A percentile compares a stretch with the other conserved stretches of the same genome.
These are phyloP conservation scores for Irena cyanogastra DNA, from an alignment of 2,113 vertebrate species.

Conservation along the genomic window DNA sequence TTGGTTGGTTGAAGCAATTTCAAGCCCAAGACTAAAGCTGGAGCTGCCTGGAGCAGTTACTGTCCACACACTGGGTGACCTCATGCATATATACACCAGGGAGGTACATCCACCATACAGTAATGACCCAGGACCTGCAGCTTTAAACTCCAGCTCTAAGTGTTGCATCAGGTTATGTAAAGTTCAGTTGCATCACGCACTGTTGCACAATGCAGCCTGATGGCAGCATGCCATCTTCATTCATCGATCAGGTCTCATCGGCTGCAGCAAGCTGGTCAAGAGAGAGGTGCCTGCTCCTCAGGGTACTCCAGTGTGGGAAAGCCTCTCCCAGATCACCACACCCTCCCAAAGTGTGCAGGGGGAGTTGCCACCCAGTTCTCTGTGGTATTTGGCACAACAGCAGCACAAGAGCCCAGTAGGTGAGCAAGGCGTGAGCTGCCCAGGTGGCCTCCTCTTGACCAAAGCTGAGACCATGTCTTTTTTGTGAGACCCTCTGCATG, in stretches of 20 bases:
- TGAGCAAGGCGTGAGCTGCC: neutral
- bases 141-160: constrained; percentile 20
- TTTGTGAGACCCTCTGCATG: neutral
- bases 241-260: neutral
- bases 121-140: constrained; percentile 22
- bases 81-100: neutral
- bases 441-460: neutral
- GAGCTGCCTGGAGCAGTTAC: neutral
- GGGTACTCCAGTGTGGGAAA: constrained; percentile 9
- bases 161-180: constrained; percentile 65
- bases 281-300: neutral
- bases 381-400: neutral
- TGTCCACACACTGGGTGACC: neutral
- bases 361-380: neutral
- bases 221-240: constrained; percentile 37
- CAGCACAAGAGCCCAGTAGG: neutral
- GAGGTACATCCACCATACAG: neutral
- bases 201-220: constrained; percentile 33
- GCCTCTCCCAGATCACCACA: neutral
- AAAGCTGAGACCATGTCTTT: neutral
- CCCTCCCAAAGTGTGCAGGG: neutral
- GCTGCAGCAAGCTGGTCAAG: neutral
- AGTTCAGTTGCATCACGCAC: constrained; percentile 64
- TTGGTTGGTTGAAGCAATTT: constrained; percentile 7
- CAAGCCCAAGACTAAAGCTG: neutral